phyloP scores from a whole-genome alignment of 2,797 vertebrate genomes.

The Babyrousa celebensis region DNA sequence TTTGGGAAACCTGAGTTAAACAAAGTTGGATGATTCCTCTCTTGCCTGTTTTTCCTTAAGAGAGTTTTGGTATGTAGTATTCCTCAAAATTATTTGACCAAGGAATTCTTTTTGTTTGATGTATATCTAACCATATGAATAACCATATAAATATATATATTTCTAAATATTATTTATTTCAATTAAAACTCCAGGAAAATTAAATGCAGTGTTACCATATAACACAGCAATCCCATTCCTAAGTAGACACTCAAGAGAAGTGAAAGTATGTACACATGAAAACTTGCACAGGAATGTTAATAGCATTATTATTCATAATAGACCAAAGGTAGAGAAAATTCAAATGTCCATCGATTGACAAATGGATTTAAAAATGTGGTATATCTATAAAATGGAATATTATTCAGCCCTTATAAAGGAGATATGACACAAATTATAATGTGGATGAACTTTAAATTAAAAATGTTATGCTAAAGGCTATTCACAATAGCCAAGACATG shows the following conservation, averaged over 20 bases:
- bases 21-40: neutral
- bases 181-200: slow-evolving; percentile 27
- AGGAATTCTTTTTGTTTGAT: neutral
- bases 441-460: neutral
- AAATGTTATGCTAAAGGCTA: neutral
- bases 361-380: neutral
- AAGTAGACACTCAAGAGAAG: neutral
- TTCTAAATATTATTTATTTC: slow-evolving; percentile 5
- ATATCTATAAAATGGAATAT: neutral
- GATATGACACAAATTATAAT: neutral
- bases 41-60: slow-evolving; percentile 6
- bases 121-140: neutral
- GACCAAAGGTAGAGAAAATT: neutral
- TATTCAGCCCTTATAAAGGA: slow-evolving; percentile 16
- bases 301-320: neutral
- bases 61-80: neutral
- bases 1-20: neutral
- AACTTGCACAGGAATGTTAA: neutral
- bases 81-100: slow-evolving; percentile 29
- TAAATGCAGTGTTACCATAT: neutral
- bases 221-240: neutral
- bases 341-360: neutral
- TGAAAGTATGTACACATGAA: neutral
- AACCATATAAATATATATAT: neutral
- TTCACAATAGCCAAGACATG: too few species aligned